A percentile compares a stretch with the other conserved stretches of the same genome.
These are phyloP conservation scores for Conomelus anceps DNA, from an alignment of 2,888 invertebrate species.

Conservation along the genomic window DNA sequence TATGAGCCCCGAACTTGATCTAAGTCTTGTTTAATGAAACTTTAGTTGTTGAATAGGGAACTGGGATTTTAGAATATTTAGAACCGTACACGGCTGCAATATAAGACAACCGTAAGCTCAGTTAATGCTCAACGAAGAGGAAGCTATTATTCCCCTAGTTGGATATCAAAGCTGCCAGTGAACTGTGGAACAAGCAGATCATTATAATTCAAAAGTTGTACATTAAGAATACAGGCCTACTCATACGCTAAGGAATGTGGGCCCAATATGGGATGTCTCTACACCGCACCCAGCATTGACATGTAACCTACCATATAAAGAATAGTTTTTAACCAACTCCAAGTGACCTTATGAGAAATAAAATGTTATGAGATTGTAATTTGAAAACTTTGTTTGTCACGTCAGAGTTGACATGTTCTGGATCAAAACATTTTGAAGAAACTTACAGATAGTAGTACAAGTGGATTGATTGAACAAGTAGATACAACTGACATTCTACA, in stretches of 20 bases:
- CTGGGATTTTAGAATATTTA: background rate
- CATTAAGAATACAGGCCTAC: background rate
- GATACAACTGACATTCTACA: background rate
- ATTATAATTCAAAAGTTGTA: background rate
- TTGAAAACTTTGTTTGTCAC: background rate
- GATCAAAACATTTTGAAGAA: background rate
- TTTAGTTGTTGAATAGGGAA: no score
- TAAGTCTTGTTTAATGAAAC: background rate
- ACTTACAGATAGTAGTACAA: background rate
- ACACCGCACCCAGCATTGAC: slow-evolving; percentile 5
- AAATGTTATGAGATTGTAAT: background rate
- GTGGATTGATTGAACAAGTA: background rate
- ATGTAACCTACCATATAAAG: background rate
- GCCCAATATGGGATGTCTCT: slow-evolving; percentile 5
- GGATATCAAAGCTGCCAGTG: background rate
- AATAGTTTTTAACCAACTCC: background rate
- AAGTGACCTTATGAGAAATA: background rate
- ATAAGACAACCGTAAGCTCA: background rate
- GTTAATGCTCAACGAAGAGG: background rate
- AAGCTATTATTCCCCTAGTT: background rate
- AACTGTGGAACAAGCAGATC: background rate
- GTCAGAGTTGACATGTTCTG: background rate
- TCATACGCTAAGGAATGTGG: slow-evolving; percentile 2
- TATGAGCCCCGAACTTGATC: no score
- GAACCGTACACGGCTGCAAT: background rate